Base-by-base conservation (phyloP, 92 coral and sea anemone species). In the Galaxea fascicularis region DNA sequence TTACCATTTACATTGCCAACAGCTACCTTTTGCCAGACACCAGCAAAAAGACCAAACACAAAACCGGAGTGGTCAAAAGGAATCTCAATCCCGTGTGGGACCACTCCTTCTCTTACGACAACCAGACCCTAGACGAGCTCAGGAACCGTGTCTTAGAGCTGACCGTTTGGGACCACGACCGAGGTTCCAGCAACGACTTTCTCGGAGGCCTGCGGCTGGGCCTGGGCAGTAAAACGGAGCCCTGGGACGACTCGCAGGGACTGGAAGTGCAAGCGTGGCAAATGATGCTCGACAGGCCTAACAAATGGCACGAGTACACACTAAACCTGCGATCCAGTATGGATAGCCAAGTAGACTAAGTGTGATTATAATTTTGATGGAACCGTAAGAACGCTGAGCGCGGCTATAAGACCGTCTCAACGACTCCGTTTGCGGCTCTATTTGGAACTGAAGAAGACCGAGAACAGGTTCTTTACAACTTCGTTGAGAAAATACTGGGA, bases 91-190 rank as follows among this genome's bases (percentile, higher is more conserved):
- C 99, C 22, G 82, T 71, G 28, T 97, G 99, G 99, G 88, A 91
- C 90, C 85, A 85, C 87, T 78, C 89, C 49, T 93, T 91, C 71
- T 89, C 85, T 8, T 97, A 97, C 87, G 99, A 93, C 44, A 86
- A 95, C 85, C 78, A 89, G 26, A 74, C 95, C 16, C 78, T 77
- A 10, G 98, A 95, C 52, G 95, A 93, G 75, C 97, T 97, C 26
- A 81, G 90, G 95, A 94, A 97, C 91, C 95, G 93, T 73, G 96
- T 88, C 91, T 83, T 97, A 80, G 99, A 97, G 86, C 91, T 97
- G 90, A 94, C 99, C 77, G 96, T 96, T 83, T 97, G 99, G 99
- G 99, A 97, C 91, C 92, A 86, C 78, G 99, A 97, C 90, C 88
- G 99, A 71, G 99, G 99, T 41, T 66, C 95, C 35, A 97, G 97